Evolutionary conservation across 2,888 invertebrate species (phyloP).

Genomic region (Limenitis camilla): DNA sequence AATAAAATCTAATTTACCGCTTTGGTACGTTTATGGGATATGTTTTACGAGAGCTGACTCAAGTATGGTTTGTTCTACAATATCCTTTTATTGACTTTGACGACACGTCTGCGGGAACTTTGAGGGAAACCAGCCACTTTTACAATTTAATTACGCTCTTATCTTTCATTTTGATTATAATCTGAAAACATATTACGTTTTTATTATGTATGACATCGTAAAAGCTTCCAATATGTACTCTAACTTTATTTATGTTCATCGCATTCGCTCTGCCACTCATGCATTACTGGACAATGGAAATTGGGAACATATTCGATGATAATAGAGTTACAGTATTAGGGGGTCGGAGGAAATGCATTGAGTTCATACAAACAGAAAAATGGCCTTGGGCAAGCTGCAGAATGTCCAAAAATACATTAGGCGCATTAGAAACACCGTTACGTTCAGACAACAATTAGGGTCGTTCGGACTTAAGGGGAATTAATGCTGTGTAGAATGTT

Average conservation of each 20-base stretch:
- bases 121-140: constrained; percentile 1
- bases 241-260: constrained; percentile 61
- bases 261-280: constrained; percentile 53
- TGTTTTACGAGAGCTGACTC: constrained; percentile 45
- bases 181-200: too few relatives aligned
- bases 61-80: constrained; percentile 57
- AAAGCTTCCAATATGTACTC: background rate
- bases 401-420: constrained; percentile 74
- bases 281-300: constrained; percentile 65
- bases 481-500: constrained; percentile 60
- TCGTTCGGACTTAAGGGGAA: constrained; percentile 68
- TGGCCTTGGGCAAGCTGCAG: constrained; percentile 71
- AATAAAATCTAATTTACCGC: constrained; percentile 73
- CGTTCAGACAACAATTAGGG: constrained; percentile 73
- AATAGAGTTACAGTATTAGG: constrained; percentile 62
- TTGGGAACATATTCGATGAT: constrained; percentile 72
- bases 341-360: constrained; percentile 53
- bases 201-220: too few relatives aligned
- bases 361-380: constrained; percentile 67
- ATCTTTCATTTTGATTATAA: too few relatives aligned
- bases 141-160: background rate
- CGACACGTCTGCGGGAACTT: constrained; percentile 21
- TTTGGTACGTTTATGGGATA: constrained; percentile 66
- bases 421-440: constrained; percentile 71
- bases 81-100: constrained; percentile 48